These are phyloP conservation scores for Drosophila nigricruria DNA, from an alignment of 2,888 invertebrate species.

Conservation along the genomic window DNA sequence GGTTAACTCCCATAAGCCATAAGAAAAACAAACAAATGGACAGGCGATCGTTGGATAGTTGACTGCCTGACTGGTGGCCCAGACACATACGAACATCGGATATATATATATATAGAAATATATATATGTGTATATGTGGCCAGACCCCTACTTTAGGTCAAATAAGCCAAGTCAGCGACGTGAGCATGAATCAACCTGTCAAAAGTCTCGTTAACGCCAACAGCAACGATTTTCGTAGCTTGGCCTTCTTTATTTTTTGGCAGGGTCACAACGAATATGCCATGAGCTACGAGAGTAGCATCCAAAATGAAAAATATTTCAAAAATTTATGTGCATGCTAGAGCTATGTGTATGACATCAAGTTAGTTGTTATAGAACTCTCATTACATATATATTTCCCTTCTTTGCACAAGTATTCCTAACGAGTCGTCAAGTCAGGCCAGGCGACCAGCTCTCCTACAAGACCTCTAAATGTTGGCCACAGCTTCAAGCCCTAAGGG, in stretches of 20 bases:
- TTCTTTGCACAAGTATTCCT: neutral
- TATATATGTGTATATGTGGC: constrained; percentile 28
- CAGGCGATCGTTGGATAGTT: constrained; percentile 54
- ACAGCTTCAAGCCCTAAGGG: constrained; percentile 48
- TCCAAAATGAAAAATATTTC: neutral
- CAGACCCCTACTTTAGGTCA: constrained; percentile 70
- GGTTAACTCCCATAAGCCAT: constrained; percentile 73
- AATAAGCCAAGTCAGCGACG: constrained; percentile 80
- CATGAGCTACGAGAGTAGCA: constrained; percentile 51
- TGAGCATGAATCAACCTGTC: constrained; percentile 85
- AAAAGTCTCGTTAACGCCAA: constrained; percentile 85
- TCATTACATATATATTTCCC: no score
- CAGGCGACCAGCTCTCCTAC: constrained; percentile 25
- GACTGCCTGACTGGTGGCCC: constrained; percentile 56
- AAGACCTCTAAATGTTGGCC: constrained; percentile 34
- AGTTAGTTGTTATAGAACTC: neutral
- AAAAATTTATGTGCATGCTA: neutral
- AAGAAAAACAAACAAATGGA: constrained; percentile 74
- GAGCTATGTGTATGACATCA: neutral
- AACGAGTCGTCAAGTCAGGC: neutral
- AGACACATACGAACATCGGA: constrained; percentile 29
- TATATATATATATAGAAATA: neutral
- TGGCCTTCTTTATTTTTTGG: constrained; percentile 35
- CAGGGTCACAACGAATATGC: constrained; percentile 73
- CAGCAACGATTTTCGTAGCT: constrained; percentile 79